phyloP scores from a whole-genome alignment of 2,113 vertebrate genomes.

The Mystacornis crossleyi region DNA sequence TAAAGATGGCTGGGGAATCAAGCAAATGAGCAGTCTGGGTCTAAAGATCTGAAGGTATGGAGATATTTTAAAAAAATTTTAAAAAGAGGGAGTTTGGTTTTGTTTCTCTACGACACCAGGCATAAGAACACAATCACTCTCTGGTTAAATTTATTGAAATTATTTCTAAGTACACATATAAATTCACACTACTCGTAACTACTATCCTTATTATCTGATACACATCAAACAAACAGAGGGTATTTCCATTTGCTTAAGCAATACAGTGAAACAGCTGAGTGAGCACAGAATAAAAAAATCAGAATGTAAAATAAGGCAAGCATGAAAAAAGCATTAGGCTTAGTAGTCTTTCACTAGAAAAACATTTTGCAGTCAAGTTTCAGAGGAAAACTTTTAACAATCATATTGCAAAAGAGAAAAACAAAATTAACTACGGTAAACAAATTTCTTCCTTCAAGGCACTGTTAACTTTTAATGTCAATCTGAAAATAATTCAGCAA shows the following conservation, averaged over 20 bases:
- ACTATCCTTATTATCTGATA: not conserved
- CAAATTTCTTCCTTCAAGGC: not conserved
- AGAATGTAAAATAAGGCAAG: not conserved
- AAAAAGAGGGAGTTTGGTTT: not conserved
- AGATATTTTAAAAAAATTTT: not conserved
- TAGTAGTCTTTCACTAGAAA: not conserved
- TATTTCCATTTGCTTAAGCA: not conserved
- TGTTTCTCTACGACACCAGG: not conserved
- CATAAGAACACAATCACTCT: not conserved
- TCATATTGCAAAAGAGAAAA: not conserved
- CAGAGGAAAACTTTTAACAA: not conserved
- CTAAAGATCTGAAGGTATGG: not conserved
- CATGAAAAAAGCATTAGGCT: not conserved
- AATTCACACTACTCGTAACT: not conserved
- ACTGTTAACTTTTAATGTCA: not conserved
- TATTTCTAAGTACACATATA: not conserved
- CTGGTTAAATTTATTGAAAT: slow-evolving; percentile 30
- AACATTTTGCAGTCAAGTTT: not conserved
- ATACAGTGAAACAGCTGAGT: not conserved
- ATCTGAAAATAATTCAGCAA: not conserved
- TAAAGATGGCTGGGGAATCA: not conserved
- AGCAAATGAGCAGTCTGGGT: not conserved
- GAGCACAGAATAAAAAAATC: not conserved
- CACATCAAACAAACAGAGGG: not conserved
- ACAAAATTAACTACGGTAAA: not conserved